Conservation (phyloP, 2,888 invertebrate species). For the Trissoscelio sp. region DNA sequence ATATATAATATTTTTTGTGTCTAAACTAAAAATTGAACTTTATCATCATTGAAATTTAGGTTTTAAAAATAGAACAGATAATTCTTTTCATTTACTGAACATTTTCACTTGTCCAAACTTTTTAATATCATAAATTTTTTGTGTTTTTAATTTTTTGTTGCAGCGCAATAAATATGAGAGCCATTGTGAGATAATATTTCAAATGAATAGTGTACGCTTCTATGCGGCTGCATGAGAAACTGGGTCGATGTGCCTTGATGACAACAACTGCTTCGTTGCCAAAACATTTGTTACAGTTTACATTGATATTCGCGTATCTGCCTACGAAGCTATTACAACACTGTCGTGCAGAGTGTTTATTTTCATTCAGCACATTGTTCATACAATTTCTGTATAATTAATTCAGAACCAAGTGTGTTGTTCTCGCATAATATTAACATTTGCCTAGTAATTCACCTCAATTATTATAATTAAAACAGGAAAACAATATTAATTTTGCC, state of each 20-base stretch:
- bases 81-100: too few species aligned
- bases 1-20: too few species aligned
- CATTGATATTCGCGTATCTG: constrained; percentile 2
- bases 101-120: background rate
- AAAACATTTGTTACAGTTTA: constrained; percentile 23
- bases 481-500: too few species aligned
- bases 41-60: background rate
- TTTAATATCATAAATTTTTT: background rate
- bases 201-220: background rate
- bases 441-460: too few species aligned
- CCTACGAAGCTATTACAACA: background rate
- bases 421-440: too few species aligned
- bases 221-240: constrained; percentile 8
- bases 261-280: constrained; percentile 38
- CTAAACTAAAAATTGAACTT: background rate
- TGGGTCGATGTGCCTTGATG: constrained; percentile 25
- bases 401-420: background rate
- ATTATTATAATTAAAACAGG: too few species aligned
- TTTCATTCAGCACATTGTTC: background rate
- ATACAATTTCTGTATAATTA: background rate
- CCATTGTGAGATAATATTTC: background rate
- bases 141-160: background rate
- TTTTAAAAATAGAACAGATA: background rate
- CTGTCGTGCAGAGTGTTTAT: background rate
- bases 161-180: background rate